Evolutionary conservation across 1,140 invertebrate genomes (phyloP).

Genomic region (Agrilus planipennis): DNA sequence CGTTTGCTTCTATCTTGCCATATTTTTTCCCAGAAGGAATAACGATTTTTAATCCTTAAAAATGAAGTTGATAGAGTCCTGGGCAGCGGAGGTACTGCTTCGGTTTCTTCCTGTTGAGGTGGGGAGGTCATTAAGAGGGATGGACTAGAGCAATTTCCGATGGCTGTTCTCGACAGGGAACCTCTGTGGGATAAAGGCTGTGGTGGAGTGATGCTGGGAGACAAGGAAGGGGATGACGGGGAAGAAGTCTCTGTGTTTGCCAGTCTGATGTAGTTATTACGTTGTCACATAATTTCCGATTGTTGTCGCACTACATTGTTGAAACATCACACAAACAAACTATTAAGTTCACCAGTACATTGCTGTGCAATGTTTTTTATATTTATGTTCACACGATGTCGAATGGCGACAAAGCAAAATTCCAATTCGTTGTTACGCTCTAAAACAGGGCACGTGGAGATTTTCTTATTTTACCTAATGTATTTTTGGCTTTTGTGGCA

Average conservation of each 20-base stretch:
- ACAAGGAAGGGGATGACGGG: conserved; percentile 15
- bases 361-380: too few species aligned
- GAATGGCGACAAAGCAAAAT: too few species aligned
- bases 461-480: too few species aligned
- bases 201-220: conserved; percentile 21
- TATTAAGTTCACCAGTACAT: too few species aligned
- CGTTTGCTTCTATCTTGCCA: conserved; percentile 53
- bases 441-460: too few species aligned
- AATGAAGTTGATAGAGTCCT: conserved; percentile 68
- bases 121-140: conserved; percentile 42
- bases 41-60: conserved; percentile 57
- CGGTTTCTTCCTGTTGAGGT: conserved; percentile 34
- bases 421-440: too few species aligned
- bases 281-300: too few species aligned
- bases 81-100: conserved; percentile 42
- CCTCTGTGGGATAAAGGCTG: conserved; percentile 25
- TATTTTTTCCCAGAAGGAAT: conserved; percentile 73
- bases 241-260: conserved; percentile 16
- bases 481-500: too few species aligned
- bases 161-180: conserved; percentile 27
- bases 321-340: too few species aligned
- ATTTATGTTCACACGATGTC: too few species aligned
- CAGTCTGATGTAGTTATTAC: conserved; percentile 16
- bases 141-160: conserved; percentile 35
- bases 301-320: too few species aligned